Conservation (phyloP, 1,140 invertebrate species). For the Varroa destructor region DNA sequence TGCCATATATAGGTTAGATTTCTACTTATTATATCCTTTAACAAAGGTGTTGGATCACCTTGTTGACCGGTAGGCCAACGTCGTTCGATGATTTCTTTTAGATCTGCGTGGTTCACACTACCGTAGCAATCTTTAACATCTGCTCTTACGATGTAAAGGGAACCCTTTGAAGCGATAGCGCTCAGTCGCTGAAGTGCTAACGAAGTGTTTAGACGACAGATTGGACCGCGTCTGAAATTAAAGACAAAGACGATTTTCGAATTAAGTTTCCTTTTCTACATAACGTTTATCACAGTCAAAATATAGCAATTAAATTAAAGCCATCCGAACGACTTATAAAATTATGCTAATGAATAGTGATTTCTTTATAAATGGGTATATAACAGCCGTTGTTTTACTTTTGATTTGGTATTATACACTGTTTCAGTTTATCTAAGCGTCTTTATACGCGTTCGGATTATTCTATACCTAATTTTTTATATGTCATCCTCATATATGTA, state of each 20-base stretch:
- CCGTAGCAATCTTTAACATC: constrained; percentile 13
- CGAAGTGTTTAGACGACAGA: background rate
- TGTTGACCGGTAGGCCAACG: background rate
- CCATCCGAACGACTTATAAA: too few species aligned
- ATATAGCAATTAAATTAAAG: too few species aligned
- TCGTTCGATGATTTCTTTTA: background rate
- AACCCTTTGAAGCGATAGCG: background rate
- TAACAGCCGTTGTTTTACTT: too few species aligned
- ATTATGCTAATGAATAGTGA: too few species aligned
- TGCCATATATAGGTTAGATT: too few species aligned
- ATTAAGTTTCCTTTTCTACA: background rate
- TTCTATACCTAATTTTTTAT: too few species aligned
- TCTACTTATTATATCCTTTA: too few species aligned
- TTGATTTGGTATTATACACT: too few species aligned
- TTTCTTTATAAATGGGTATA: too few species aligned
- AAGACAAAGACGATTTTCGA: too few species aligned
- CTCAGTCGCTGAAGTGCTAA: background rate
- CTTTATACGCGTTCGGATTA: too few species aligned
- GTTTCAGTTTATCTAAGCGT: too few species aligned
- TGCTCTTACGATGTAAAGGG: background rate
- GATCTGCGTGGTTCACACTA: background rate
- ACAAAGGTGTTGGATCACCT: background rate
- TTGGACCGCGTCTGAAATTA: background rate
- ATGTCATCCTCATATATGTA: background rate
- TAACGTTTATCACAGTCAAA: background rate